These are phyloP conservation scores for Leptothorax acervorum DNA, from an alignment of 2,888 invertebrate genomes.

Conservation along the genomic window DNA sequence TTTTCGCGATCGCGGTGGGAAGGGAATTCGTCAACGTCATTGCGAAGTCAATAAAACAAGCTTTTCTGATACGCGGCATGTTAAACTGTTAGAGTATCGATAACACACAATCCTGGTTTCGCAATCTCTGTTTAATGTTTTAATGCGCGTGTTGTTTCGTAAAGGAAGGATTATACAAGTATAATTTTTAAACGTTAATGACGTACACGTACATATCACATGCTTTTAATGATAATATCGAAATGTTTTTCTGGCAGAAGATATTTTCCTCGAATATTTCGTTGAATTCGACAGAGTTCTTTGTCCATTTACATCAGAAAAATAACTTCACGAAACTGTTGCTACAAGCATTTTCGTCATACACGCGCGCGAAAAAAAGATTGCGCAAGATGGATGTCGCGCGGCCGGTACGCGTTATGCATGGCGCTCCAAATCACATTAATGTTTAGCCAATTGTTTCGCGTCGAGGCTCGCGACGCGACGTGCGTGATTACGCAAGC, in stretches of 20 bases:
- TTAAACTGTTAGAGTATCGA: not conserved
- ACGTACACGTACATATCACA: not conserved
- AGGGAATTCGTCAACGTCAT: not conserved
- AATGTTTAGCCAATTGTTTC: constrained; percentile 39
- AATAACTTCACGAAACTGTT: not conserved
- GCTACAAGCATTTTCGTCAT: not conserved
- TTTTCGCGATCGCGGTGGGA: not conserved
- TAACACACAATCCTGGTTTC: not conserved
- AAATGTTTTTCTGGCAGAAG: not conserved
- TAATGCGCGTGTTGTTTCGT: not conserved
- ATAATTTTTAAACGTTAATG: not conserved
- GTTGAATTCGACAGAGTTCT: not conserved
- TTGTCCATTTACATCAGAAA: not conserved
- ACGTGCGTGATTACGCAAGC: constrained; percentile 30
- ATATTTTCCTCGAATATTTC: not conserved
- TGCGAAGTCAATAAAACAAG: constrained; percentile 13
- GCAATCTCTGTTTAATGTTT: not conserved
- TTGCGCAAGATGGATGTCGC: constrained; percentile 13
- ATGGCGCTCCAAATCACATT: constrained; percentile 24
- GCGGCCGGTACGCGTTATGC: constrained; percentile 1
- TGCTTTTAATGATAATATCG: not conserved
- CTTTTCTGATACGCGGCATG: not conserved
- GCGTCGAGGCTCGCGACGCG: not conserved
- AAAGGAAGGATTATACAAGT: not conserved
- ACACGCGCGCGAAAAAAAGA: not conserved